Evolutionary conservation across 2,113 vertebrate genomes (phyloP).

Genomic region (Saimiri boliviensis): DNA sequence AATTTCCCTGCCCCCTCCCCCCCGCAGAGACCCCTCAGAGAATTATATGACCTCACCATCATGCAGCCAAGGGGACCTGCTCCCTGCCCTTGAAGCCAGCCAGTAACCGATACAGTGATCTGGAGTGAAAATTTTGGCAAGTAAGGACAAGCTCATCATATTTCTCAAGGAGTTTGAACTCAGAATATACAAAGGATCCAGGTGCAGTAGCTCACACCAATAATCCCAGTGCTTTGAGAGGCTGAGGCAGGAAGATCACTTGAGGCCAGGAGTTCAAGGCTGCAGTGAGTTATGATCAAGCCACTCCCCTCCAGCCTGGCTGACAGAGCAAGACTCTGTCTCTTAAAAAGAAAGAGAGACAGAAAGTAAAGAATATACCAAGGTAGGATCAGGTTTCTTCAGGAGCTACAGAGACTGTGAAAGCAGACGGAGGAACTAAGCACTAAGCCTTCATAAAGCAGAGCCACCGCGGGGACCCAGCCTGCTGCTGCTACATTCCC

Average conservation of each 20-base stretch:
- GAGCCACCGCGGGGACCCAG: fast-evolving
- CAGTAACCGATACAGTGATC: not conserved
- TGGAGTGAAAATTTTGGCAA: not conserved
- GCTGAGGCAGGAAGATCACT: too few relatives aligned
- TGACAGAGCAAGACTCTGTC: too few relatives aligned
- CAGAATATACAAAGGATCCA: too few relatives aligned
- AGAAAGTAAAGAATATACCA: too few relatives aligned
- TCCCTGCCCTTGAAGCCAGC: not conserved
- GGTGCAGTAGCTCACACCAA: too few relatives aligned
- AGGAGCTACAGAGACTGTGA: not conserved
- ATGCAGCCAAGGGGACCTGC: not conserved
- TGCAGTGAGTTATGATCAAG: too few relatives aligned
- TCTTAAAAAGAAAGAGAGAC: too few relatives aligned
- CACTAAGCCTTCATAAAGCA: not conserved
- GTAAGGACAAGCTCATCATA: not conserved
- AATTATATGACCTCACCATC: not conserved
- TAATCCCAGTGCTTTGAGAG: too few relatives aligned
- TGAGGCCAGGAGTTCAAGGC: too few relatives aligned
- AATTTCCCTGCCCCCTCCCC: not conserved
- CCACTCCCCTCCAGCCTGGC: too few relatives aligned
- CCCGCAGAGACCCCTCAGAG: not conserved
- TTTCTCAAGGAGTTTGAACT: not conserved
- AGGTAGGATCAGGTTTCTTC: not conserved
- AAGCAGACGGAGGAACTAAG: not conserved
- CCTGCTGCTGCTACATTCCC: not conserved